phyloP scores from a whole-genome alignment of 2,113 vertebrate genomes.

The Laterallus jamaicensis region DNA sequence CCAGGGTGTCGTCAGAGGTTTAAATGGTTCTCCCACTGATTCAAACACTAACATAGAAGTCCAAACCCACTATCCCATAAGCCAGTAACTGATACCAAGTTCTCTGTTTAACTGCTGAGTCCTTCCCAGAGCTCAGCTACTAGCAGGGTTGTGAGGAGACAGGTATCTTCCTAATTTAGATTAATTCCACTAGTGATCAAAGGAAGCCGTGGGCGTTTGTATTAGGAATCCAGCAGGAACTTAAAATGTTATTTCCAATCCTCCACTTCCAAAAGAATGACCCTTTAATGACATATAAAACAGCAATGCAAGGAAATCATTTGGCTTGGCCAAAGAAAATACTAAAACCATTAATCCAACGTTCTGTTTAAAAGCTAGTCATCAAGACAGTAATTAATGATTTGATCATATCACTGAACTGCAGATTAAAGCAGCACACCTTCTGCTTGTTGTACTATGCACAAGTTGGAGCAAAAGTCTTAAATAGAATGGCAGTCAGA shows the following conservation, averaged over 20 bases:
- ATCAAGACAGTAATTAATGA: neutral
- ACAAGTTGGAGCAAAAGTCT: neutral
- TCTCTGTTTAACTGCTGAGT: neutral
- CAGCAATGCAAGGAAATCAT: neutral
- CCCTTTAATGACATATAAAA: neutral
- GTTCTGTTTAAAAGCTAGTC: neutral
- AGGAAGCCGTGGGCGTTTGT: neutral
- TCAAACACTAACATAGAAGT: neutral
- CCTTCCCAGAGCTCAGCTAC: neutral
- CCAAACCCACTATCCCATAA: neutral
- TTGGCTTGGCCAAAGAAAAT: neutral
- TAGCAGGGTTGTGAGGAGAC: neutral
- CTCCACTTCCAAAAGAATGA: neutral
- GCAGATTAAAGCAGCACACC: neutral
- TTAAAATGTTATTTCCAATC: neutral
- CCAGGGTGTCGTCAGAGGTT: neutral
- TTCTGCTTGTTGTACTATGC: neutral
- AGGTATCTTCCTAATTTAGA: neutral
- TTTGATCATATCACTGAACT: neutral
- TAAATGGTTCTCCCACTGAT: neutral
- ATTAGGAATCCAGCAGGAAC: neutral
- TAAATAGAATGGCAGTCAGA: neutral
- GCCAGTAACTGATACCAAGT: neutral
- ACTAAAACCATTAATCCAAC: neutral
- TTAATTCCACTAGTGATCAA: neutral